Evolutionary conservation across 2,888 invertebrate genomes (phyloP).

Genomic region (Tromatobia lineatoria): DNA sequence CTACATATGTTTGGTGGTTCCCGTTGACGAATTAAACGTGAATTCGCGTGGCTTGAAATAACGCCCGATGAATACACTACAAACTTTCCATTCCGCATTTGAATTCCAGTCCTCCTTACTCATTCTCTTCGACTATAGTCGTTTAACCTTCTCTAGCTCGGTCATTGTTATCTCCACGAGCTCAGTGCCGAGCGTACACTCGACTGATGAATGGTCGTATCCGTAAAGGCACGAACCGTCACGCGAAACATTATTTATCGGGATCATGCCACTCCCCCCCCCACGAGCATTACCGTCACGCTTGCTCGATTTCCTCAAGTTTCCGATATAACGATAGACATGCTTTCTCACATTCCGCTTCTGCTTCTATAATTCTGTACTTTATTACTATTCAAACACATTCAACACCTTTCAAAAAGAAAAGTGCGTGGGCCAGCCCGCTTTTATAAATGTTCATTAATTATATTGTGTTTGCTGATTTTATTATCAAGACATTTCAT

Average conservation of each 20-base stretch:
- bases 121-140: constrained; percentile 1
- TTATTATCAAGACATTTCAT: too few relatives aligned
- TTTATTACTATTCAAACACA: not conserved
- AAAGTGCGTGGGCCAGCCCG: not conserved
- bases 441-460: constrained; percentile 39
- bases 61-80: not conserved
- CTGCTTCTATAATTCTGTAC: not conserved
- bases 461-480: constrained; percentile 9
- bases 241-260: constrained; percentile 81
- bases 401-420: not conserved
- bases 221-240: constrained; percentile 77
- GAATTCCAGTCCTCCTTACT: not conserved
- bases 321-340: constrained; percentile 30
- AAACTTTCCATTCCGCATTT: constrained; percentile 4
- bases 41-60: not conserved
- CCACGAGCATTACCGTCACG: constrained; percentile 18
- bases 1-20: not conserved
- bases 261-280: constrained; percentile 56
- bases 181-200: constrained; percentile 67
- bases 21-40: not conserved
- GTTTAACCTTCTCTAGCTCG: constrained; percentile 26
- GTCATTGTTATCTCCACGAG: constrained; percentile 76
- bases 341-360: not conserved
- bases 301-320: constrained; percentile 19
- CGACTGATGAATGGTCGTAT: constrained; percentile 78